phyloP scores from a whole-genome alignment of 2,797 vertebrate species.

The Salmo trutta region DNA sequence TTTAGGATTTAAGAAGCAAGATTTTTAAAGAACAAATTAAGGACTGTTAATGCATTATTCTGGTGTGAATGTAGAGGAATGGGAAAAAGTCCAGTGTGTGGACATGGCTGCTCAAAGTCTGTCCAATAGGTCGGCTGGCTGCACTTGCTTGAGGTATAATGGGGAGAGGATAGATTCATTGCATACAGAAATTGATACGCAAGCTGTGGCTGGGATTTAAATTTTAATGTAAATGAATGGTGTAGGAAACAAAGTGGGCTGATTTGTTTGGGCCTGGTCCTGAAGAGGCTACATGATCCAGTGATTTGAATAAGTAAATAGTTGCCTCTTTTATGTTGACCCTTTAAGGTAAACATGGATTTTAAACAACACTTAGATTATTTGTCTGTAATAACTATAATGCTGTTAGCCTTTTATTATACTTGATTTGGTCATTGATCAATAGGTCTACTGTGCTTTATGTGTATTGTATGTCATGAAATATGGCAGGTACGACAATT shows the following conservation, averaged over 20 bases:
- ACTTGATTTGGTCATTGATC: neutral
- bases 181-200: constrained; percentile 61
- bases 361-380: constrained; percentile 28
- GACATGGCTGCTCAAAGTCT: neutral
- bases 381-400: neutral
- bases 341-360: constrained; percentile 15
- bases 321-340: constrained; percentile 38
- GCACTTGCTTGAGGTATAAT: constrained; percentile 36
- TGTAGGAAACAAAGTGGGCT: constrained; percentile 75
- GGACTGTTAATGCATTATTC: neutral
- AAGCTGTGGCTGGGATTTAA: constrained; percentile 59
- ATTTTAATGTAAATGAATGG: constrained; percentile 77
- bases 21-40: neutral
- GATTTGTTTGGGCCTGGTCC: constrained; percentile 66
- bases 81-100: neutral
- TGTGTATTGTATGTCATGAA: too few species aligned
- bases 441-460: neutral
- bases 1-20: neutral
- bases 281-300: constrained; percentile 50
- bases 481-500: neutral
- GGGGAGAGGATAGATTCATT: constrained; percentile 56
- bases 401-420: neutral
- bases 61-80: neutral
- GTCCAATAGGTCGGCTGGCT: neutral
- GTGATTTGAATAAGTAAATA: constrained; percentile 69